Conservation (phyloP, 2,888 invertebrate species). For the Philopedon plagiatum region DNA sequence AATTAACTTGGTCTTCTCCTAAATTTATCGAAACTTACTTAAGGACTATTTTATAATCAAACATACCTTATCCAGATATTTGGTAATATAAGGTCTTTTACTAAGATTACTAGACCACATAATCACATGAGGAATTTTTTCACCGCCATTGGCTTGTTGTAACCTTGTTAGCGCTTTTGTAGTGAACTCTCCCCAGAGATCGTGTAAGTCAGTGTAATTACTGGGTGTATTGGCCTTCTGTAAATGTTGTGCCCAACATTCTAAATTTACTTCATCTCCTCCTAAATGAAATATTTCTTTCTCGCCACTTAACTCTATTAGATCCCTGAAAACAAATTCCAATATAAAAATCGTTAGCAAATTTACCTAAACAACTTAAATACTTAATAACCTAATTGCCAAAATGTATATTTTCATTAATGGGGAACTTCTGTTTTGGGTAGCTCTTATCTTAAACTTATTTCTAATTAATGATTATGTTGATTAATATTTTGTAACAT, state of each 20-base stretch:
- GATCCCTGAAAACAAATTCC: conserved; percentile 70
- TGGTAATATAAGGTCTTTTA: conserved; percentile 77
- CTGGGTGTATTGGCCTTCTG: conserved; percentile 59
- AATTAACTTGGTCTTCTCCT: too few species aligned
- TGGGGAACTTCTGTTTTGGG: too few species aligned
- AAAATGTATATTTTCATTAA: too few species aligned
- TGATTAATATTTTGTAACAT: too few species aligned
- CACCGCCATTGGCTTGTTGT: conserved; percentile 75
- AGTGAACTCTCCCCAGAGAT: conserved; percentile 86
- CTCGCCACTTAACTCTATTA: conserved; percentile 81
- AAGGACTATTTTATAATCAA: too few species aligned
- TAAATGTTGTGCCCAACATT: conserved; percentile 79
- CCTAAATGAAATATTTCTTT: conserved; percentile 88
- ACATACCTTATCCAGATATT: conserved; percentile 68
- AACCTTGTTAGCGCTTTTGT: conserved; percentile 74
- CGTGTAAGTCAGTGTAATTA: conserved; percentile 83
- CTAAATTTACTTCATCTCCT: conserved; percentile 86
- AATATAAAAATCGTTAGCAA: too few species aligned
- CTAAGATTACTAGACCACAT: conserved; percentile 86
- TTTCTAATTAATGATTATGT: too few species aligned
- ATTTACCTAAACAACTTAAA: too few species aligned
- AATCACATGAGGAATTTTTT: conserved; percentile 72
- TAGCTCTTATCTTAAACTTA: too few species aligned
- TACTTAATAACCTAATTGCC: too few species aligned
- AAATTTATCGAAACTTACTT: too few species aligned